Base-by-base conservation (phyloP, 2,888 invertebrate species). In the Eupithecia vulgata region DNA sequence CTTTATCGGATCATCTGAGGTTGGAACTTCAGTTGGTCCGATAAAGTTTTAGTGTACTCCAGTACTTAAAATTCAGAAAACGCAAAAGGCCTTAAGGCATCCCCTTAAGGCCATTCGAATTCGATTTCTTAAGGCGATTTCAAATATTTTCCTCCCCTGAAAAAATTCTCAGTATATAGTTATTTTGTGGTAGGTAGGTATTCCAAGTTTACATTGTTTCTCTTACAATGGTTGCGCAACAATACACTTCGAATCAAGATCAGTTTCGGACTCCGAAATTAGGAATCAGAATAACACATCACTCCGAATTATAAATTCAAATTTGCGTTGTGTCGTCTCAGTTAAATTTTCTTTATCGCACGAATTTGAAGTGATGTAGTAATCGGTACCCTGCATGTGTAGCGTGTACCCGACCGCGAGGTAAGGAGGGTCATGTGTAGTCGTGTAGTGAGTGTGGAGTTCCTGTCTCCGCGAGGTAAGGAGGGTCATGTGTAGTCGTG, bases 301-400 rank as follows among this genome's bases (percentile, higher is more conserved):
- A 57, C 30, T 30, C 68, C 59, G 74, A 76, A 79, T 79, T 78
- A 79, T 79, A 80, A 80, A 76, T 80, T 80, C 80, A 79, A 79
- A 80, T 80, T 70, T 76, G 76, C 72, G 76, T 72, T 74, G 77
- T 74, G 77, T 71, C 74, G 76, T 68, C 64, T 72, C 75, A 73
- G 76, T 78, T 69, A 79, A 76, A 78, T 75, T 74, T 76, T 79
- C 78, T 80, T 74, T 79, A 78, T 77, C 78, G 71, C 77, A 72
- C 72, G 78, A 76, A 68, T 76, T 79, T 77, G 72, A 70, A 70
- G 75, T 57, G 72, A 72, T 72, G 72, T 73, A 68, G 21, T 52
- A 57, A 57, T 57, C 25, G 25, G 25, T 57, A 25, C 12, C 25
- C 13, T 74, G 69, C 73, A 66, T 76, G 72, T 65, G 64, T 70